A percentile compares a stretch with the other conserved stretches of the same genome.
phyloP scores from a whole-genome alignment of 2,113 vertebrate genomes.

The Podilymbus podiceps region DNA sequence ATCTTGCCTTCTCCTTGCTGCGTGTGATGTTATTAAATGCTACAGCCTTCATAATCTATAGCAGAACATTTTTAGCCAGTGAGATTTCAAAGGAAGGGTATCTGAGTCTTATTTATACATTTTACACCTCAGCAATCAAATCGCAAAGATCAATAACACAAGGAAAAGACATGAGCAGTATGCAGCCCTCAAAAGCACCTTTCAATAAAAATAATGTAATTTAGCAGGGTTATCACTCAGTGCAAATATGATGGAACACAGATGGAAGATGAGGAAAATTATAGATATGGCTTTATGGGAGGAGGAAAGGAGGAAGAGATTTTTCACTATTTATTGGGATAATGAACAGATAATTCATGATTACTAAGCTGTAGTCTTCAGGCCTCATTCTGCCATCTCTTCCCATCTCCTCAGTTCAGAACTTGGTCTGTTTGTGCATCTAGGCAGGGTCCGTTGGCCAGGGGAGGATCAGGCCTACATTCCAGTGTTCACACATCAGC shows the following conservation, averaged over 20 bases:
- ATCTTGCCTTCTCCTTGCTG: constrained; percentile 27
- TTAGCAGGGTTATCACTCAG: constrained; percentile 42
- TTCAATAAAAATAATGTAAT: constrained; percentile 59
- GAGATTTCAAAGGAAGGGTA: constrained; percentile 49
- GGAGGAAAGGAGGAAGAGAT: constrained; percentile 46
- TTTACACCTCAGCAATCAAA: constrained; percentile 40
- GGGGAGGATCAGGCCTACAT: neutral
- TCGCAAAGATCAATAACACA: constrained; percentile 36
- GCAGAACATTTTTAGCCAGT: constrained; percentile 3
- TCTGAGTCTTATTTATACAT: constrained; percentile 16
- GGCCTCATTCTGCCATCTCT: neutral
- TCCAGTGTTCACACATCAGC: neutral
- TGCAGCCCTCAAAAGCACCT: constrained; percentile 46
- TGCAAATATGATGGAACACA: constrained; percentile 57
- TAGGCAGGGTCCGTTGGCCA: neutral
- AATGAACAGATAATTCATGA: constrained; percentile 57
- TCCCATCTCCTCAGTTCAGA: neutral
- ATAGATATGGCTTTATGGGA: constrained; percentile 15
- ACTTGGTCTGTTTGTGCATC: neutral
- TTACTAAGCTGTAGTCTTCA: constrained; percentile 42
- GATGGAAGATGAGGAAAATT: constrained; percentile 54
- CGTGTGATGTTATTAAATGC: constrained; percentile 31
- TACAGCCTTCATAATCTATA: constrained; percentile 49
- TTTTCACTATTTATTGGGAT: constrained; percentile 57
- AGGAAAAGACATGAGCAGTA: neutral